Evolutionary conservation across 2,797 vertebrate genomes (phyloP), one percentile per base, ranked within the genome.

Genomic region (Enteromius thamalakanensis): DNA sequence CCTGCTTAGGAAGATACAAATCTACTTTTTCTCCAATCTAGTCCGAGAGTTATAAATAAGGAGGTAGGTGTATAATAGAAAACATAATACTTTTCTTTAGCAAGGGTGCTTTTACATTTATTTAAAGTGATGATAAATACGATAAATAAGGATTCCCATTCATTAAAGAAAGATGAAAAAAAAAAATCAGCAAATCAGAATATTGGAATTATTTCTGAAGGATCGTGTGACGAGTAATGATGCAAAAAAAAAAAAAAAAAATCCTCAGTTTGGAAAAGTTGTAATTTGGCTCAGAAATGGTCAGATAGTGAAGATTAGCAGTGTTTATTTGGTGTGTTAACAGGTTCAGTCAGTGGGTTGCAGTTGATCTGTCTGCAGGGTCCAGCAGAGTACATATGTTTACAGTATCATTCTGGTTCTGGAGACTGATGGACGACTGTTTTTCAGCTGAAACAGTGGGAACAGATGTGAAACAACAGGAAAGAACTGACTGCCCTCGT

Each of bases 401-500:
- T 81, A 62, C 67, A 42, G 8, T 37, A 4, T 65, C 3, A 23
- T 70, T 83, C 5, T 69, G n/a, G 14, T 32, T 12, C 37, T 58
- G 11, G 10, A 60, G 65, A 49, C 67, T 23, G 42, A 53, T 7
- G 2, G 26, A 14, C n/a, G 23, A 3, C 49, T 32, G 42, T 70
- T 45, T 62, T 32, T 62, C 58, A 51, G 79, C 42, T 77, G 64
- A 70, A 47, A 47, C 14, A 42, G 60, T 34, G 23, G 37, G 42
- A 72, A 71, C 12, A 40, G 19, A 68, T 70, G 53, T 34, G 21
- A 4, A 45, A 37, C 74, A 70, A 71, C 9, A 21, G 29, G 40
- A 58, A 49, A 71, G 51, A 32, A 70, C 37, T 7, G 53, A 78
- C 49, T 60, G 84, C 80, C 80, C 80, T 79, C 60, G 23, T 68